These are phyloP conservation scores for Meles meles DNA, from an alignment of 2,113 vertebrate species.

Conservation along the genomic window DNA sequence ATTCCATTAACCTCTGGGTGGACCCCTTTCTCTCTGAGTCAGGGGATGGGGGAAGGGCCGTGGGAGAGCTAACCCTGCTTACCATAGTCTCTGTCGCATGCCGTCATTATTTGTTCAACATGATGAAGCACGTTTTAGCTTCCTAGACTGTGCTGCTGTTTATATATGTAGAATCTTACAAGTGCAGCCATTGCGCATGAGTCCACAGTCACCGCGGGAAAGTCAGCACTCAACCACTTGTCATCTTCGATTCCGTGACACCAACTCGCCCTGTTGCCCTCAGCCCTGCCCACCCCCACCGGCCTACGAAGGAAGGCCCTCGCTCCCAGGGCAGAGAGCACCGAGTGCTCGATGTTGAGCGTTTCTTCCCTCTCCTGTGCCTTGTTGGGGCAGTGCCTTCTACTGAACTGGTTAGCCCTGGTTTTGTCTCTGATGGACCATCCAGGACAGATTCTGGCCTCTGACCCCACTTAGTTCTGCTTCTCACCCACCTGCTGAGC, in stretches of 20 bases:
- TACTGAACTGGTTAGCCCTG: neutral
- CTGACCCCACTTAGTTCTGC: neutral
- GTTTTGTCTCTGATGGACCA: neutral
- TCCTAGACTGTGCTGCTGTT: neutral
- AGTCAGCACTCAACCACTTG: accelerated
- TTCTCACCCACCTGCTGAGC: accelerated
- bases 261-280: accelerated
- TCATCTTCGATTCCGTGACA: accelerated
- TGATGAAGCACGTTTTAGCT: neutral
- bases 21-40: neutral
- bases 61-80: too few species aligned
- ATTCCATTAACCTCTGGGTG: neutral
- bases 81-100: accelerated
- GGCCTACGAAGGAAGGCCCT: neutral
- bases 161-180: accelerated
- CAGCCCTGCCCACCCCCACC: accelerated
- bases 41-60: neutral
- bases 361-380: neutral
- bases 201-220: neutral
- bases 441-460: neutral
- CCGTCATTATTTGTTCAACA: accelerated
- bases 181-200: neutral
- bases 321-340: neutral
- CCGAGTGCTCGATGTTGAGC: neutral
- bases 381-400: neutral